Conservation (phyloP, 2,113 vertebrate genomes). For the Pelobates fuscus region DNA sequence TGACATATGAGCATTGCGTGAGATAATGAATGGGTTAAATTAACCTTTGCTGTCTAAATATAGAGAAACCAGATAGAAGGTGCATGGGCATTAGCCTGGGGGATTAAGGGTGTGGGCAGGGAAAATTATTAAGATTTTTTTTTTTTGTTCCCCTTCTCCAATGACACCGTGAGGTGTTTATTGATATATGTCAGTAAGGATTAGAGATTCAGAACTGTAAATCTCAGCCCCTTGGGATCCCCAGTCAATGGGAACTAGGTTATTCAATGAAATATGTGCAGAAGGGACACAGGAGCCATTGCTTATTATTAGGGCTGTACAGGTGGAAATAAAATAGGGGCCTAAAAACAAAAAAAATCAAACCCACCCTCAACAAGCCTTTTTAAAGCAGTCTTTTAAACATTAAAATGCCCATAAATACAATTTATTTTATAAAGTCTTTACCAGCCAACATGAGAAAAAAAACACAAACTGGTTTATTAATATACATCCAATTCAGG, state of each 20-base stretch:
- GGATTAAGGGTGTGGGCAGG: conserved; percentile 38
- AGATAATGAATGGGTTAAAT: conserved; percentile 3
- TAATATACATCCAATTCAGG: not conserved
- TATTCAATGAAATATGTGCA: conserved; percentile 10
- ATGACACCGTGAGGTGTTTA: conserved; percentile 32
- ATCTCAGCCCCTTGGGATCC: conserved; percentile 13
- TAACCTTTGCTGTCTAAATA: not conserved
- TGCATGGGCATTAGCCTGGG: not conserved
- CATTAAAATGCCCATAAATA: not conserved
- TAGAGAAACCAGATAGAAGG: not conserved
- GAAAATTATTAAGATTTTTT: conserved; percentile 42
- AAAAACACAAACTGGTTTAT: no score
- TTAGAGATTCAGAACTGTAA: conserved; percentile 13
- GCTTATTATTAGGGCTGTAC: not conserved
- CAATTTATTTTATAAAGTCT: no score
- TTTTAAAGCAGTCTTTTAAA: no score
- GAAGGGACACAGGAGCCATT: not conserved
- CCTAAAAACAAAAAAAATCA: no score
- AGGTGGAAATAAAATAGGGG: not conserved
- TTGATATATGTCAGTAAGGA: conserved; percentile 36
- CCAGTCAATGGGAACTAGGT: not conserved
- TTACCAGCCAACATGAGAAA: no score
- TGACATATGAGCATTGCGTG: not conserved
- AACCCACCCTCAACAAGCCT: no score
- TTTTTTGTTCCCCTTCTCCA: no score